Evolutionary conservation across 2,888 invertebrate genomes (phyloP).

Genomic region (Troilus luridus): DNA sequence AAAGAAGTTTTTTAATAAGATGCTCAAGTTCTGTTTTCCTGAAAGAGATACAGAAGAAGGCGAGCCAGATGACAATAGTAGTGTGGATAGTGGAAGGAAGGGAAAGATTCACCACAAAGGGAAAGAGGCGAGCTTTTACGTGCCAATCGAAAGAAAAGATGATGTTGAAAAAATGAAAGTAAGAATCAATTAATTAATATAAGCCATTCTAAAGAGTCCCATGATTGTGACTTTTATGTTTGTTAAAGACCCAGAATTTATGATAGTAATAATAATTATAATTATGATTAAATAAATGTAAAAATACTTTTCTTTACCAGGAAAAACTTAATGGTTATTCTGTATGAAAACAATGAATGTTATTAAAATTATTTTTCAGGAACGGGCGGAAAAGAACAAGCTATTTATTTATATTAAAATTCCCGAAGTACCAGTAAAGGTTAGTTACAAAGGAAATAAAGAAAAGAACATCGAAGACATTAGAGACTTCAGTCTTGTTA

Average conservation of each 20-base stretch:
- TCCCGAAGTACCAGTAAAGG: slow-evolving; percentile 94
- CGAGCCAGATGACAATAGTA: slow-evolving; percentile 77
- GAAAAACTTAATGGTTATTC: neutral
- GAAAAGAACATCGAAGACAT: slow-evolving; percentile 98
- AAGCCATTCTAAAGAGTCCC: too few species aligned
- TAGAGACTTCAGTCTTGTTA: slow-evolving; percentile 91
- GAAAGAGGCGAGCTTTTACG: slow-evolving; percentile 91
- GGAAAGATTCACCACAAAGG: slow-evolving; percentile 74
- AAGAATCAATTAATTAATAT: slow-evolving; percentile 55
- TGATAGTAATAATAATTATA: neutral
- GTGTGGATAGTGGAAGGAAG: slow-evolving; percentile 67
- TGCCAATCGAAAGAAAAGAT: slow-evolving; percentile 87
- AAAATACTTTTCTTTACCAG: neutral
- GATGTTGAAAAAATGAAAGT: slow-evolving; percentile 98
- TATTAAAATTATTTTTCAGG: slow-evolving; percentile 72
- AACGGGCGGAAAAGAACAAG: slow-evolving; percentile 98
- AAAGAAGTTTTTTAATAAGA: slow-evolving; percentile 96
- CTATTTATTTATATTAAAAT: slow-evolving; percentile 98
- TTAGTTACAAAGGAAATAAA: slow-evolving; percentile 97
- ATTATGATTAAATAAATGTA: neutral
- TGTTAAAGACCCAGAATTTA: too few species aligned
- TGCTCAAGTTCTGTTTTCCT: slow-evolving; percentile 98
- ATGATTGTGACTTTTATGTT: neutral
- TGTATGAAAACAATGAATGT: neutral
- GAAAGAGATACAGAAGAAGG: slow-evolving; percentile 90